These are phyloP conservation scores for Patella ulyssiponensis DNA, from an alignment of 2,888 invertebrate genomes.

Conservation along the genomic window DNA sequence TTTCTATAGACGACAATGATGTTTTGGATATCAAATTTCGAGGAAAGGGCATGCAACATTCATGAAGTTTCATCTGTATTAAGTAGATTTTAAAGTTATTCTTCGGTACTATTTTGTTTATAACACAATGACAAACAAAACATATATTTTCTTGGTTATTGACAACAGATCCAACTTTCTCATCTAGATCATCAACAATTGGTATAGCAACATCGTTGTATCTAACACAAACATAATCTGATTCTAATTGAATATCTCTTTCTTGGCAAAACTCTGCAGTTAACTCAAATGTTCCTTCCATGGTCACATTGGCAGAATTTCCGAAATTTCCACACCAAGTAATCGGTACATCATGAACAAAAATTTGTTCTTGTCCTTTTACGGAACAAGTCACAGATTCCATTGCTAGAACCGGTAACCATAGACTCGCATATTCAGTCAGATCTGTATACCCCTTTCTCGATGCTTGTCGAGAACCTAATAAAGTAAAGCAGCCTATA, in stretches of 20 bases:
- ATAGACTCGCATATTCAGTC: conserved; percentile 50
- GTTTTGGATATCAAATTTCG: conserved; percentile 37
- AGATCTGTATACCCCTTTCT: conserved; percentile 46
- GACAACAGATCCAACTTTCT: conserved; percentile 41
- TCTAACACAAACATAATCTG: conserved; percentile 62
- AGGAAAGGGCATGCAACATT: conserved; percentile 57
- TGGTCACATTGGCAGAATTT: conserved; percentile 18
- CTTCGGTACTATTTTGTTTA: conserved; percentile 41
- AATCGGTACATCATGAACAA: conserved; percentile 57
- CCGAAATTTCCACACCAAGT: conserved; percentile 46
- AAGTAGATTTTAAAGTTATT: conserved; percentile 28
- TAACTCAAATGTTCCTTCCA: conserved; percentile 42
- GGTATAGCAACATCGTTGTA: conserved; percentile 48
- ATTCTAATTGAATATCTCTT: conserved; percentile 49
- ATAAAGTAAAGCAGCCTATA: conserved; percentile 50
- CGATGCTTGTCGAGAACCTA: conserved; percentile 30
- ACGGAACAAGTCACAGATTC: conserved; percentile 59
- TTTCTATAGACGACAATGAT: conserved; percentile 56
- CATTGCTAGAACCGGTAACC: conserved; percentile 59
- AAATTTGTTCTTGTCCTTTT: conserved; percentile 43
- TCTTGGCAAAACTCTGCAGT: conserved; percentile 51
- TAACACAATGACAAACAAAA: conserved; percentile 65
- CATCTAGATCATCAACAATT: conserved; percentile 39
- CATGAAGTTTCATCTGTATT: conserved; percentile 51
- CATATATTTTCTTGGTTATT: conserved; percentile 47